These are phyloP conservation scores for Trilocha varians DNA, from an alignment of 2,888 invertebrate genomes.

Conservation along the genomic window DNA sequence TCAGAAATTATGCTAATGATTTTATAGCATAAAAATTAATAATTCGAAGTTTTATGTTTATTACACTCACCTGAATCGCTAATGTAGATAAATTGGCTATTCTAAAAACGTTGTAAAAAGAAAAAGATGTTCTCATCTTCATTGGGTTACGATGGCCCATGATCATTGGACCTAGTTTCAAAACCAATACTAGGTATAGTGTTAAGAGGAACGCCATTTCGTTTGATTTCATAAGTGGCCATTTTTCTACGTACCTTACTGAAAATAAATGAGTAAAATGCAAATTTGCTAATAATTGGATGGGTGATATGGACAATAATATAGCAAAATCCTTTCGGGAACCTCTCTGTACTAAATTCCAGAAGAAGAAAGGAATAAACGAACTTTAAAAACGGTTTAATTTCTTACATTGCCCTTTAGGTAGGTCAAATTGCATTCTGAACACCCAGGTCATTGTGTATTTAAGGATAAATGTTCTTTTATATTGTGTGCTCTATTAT, in stretches of 20 bases:
- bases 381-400: no score
- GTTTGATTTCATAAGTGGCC: conserved; percentile 78
- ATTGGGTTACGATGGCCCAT: conserved; percentile 77
- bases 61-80: conserved; percentile 57
- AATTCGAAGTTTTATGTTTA: neutral
- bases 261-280: conserved; percentile 18
- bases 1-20: no score
- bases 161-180: conserved; percentile 76
- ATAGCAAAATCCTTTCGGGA: no score
- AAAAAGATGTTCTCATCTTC: conserved; percentile 72
- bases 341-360: no score
- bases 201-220: conserved; percentile 67
- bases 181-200: conserved; percentile 77
- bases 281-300: neutral
- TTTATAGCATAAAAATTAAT: no score
- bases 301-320: neutral
- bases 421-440: conserved; percentile 14
- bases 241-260: conserved; percentile 79
- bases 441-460: conserved; percentile 20
- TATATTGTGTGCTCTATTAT: no score
- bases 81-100: conserved; percentile 68
- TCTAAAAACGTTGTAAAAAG: conserved; percentile 78
- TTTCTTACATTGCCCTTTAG: conserved; percentile 21
- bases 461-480: neutral
- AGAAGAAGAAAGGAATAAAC: no score